These are phyloP conservation scores for Muscina levida DNA, from an alignment of 2,888 invertebrate genomes.

Conservation along the genomic window DNA sequence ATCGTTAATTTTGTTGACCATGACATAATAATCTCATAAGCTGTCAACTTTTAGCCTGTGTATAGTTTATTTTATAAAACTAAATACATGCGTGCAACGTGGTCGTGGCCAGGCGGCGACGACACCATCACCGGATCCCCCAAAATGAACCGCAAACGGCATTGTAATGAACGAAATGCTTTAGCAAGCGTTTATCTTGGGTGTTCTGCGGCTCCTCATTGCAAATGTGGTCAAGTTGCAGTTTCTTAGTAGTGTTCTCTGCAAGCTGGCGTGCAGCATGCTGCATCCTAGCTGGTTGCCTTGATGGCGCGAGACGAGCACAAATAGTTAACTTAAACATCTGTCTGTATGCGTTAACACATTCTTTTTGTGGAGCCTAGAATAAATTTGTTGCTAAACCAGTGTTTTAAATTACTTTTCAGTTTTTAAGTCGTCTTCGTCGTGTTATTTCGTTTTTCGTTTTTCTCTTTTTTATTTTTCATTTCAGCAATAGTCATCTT, in stretches of 20 bases:
- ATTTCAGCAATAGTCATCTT: not conserved
- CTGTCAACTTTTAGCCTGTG: conserved; percentile 68
- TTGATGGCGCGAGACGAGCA: too few species aligned
- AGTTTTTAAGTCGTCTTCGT: not conserved
- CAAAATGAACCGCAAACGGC: conserved; percentile 10
- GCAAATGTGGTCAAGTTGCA: conserved; percentile 19
- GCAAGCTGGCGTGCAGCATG: conserved; percentile 5
- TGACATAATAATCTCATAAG: conserved; percentile 70
- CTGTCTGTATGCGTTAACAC: conserved; percentile 61
- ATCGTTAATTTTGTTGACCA: conserved; percentile 66
- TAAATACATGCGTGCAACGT: conserved; percentile 67
- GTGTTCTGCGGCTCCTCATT: conserved; percentile 50
- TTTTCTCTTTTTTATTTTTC: not conserved
- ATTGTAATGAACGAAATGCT: conserved; percentile 10
- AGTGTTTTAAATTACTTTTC: conserved; percentile 52
- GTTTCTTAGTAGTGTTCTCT: not conserved
- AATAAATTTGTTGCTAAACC: conserved; percentile 44
- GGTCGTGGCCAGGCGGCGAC: not conserved
- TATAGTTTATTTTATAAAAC: conserved; percentile 67
- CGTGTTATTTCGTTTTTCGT: not conserved
- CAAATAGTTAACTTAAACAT: conserved; percentile 44
- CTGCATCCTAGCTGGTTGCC: conserved; percentile 11
- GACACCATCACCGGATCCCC: not conserved
- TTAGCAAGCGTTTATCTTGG: conserved; percentile 42
- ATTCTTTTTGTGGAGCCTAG: conserved; percentile 21